These are phyloP conservation scores for Pemphredon lugubris DNA, from an alignment of 2,888 invertebrate genomes.

Conservation along the genomic window DNA sequence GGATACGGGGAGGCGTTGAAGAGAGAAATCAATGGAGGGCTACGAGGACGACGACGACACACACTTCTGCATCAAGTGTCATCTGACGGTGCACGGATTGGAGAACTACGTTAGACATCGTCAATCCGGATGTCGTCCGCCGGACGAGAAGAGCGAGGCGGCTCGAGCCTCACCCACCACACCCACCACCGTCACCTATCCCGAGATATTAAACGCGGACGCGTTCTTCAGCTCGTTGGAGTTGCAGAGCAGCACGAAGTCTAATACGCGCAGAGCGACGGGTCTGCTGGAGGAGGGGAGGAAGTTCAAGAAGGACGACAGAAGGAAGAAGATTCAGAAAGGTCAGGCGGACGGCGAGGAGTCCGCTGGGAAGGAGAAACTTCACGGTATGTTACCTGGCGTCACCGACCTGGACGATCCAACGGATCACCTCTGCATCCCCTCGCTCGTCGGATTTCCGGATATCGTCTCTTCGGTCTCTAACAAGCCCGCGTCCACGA, in stretches of 20 bases:
- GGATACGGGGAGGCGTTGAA: too few relatives aligned
- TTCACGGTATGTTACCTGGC: slow-evolving; percentile 71
- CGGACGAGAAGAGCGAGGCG: slow-evolving; percentile 64
- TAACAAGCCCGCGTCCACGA: slow-evolving; percentile 31
- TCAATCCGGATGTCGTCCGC: slow-evolving; percentile 83
- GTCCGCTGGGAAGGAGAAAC: slow-evolving; percentile 65
- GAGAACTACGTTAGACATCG: slow-evolving; percentile 93
- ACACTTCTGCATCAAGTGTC: slow-evolving; percentile 94
- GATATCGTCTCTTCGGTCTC: slow-evolving; percentile 73
- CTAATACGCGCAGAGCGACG: slow-evolving; percentile 75
- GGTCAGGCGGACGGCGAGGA: slow-evolving; percentile 65
- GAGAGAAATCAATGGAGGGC: slow-evolving; percentile 71
- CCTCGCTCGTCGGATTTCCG: slow-evolving; percentile 78
- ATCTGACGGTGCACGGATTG: slow-evolving; percentile 90
- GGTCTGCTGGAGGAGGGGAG: slow-evolving; percentile 60
- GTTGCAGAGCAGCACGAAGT: slow-evolving; percentile 88
- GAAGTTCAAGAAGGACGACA: slow-evolving; percentile 61
- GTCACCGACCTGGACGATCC: slow-evolving; percentile 76
- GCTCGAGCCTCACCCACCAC: slow-evolving; percentile 76
- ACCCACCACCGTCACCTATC: slow-evolving; percentile 80
- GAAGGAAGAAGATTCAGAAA: slow-evolving; percentile 60
- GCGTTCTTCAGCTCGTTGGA: slow-evolving; percentile 93
- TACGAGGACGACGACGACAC: slow-evolving; percentile 90
- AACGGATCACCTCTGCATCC: slow-evolving; percentile 76
- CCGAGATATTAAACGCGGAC: slow-evolving; percentile 86